Percentiles rank a stretch among this genome's conserved stretches.
Evolutionary conservation across 1,140 invertebrate genomes (phyloP).

Genomic region (Calliphora vicina): DNA sequence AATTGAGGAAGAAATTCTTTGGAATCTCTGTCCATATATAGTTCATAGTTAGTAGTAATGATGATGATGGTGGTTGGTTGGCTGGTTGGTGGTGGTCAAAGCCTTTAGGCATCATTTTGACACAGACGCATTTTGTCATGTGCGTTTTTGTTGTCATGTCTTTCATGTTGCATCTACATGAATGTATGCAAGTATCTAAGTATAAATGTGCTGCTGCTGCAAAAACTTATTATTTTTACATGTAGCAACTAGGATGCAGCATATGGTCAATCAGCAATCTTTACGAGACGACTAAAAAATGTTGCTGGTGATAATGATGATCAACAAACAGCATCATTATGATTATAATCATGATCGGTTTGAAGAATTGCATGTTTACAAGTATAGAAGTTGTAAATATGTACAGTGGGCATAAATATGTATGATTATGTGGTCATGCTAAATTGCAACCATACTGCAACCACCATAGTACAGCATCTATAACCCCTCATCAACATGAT

Average conservation of each 20-base stretch:
- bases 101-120: constrained; percentile 30
- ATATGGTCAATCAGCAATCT: not conserved
- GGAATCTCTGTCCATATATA: not conserved
- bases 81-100: constrained; percentile 10
- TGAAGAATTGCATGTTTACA: constrained; percentile 17
- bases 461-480: not conserved
- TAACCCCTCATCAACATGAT: not conserved
- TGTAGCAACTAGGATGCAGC: not conserved
- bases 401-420: not conserved
- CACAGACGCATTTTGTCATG: constrained; percentile 31
- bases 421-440: not conserved
- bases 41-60: not conserved
- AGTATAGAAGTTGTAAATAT: not conserved
- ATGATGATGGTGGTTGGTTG: not conserved
- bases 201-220: not conserved
- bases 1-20: not conserved
- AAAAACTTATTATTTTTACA: too few species aligned
- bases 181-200: not conserved
- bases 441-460: not conserved
- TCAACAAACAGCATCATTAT: not conserved
- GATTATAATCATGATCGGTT: not conserved
- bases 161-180: not conserved
- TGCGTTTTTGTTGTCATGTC: constrained; percentile 28
- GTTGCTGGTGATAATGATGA: not conserved
- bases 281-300: not conserved